A percentile compares a stretch with the other conserved stretches of the same genome.
Evolutionary conservation across 2,797 vertebrate species (phyloP).

Genomic region (Crocidura indochinensis): DNA sequence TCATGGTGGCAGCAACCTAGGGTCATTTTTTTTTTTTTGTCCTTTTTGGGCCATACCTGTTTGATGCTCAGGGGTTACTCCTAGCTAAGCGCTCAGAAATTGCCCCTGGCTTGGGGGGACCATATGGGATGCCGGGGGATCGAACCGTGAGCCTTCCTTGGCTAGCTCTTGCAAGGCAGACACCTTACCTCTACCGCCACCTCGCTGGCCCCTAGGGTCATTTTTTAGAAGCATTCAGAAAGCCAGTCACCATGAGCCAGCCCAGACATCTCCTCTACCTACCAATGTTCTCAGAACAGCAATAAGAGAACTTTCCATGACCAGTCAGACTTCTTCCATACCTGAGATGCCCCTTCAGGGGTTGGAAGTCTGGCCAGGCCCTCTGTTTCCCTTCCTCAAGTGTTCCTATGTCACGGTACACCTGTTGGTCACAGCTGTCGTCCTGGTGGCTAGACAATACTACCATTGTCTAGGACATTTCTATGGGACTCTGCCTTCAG

Average conservation of each 20-base stretch:
- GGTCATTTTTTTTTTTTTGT: not conserved
- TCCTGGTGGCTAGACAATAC: not conserved
- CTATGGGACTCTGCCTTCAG: not conserved
- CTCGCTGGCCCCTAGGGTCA: not conserved
- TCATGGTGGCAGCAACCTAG: not conserved
- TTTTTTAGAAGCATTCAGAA: not conserved
- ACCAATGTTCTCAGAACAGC: no score
- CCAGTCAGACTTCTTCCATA: not conserved
- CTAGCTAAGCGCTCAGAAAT: no score
- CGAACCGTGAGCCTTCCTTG: no score
- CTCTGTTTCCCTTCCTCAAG: not conserved
- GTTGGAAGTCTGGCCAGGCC: not conserved
- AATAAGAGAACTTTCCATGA: no score
- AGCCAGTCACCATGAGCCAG: not conserved
- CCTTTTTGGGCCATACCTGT: no score
- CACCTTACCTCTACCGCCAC: no score
- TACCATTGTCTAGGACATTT: not conserved
- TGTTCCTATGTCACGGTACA: not conserved
- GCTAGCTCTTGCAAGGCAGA: no score
- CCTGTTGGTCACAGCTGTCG: not conserved
- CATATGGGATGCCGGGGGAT: no score
- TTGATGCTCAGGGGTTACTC: no score
- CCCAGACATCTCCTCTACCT: no score
- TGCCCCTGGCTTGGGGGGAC: no score
- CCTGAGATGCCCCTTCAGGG: not conserved